Conservation (phyloP, 2,888 invertebrate species). For the Plagiodera versicolora region DNA sequence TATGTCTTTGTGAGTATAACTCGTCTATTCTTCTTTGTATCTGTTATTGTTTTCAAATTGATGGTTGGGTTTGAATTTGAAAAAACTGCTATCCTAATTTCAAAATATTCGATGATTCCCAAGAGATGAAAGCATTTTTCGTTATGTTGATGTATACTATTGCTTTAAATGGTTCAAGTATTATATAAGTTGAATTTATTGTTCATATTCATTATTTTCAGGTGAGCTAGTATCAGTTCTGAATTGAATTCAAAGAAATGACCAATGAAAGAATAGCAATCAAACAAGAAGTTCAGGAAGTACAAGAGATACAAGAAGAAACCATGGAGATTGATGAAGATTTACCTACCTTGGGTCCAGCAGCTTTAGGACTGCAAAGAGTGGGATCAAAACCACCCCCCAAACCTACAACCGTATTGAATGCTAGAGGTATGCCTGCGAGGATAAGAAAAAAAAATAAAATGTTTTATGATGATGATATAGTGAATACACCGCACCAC, state of each 20-base stretch:
- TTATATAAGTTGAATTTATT: neutral
- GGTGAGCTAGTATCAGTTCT: slow-evolving; percentile 60
- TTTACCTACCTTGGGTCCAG: slow-evolving; percentile 74
- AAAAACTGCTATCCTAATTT: slow-evolving; percentile 52
- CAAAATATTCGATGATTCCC: slow-evolving; percentile 45
- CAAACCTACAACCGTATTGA: slow-evolving; percentile 71
- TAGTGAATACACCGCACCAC: slow-evolving; percentile 78
- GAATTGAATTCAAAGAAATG: slow-evolving; percentile 60
- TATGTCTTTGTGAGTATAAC: slow-evolving; percentile 1
- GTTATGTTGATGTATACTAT: slow-evolving; percentile 11
- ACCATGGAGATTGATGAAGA: slow-evolving; percentile 59
- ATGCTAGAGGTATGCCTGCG: slow-evolving; percentile 87
- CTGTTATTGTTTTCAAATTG: slow-evolving; percentile 35
- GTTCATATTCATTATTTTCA: slow-evolving; percentile 41
- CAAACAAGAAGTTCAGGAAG: slow-evolving; percentile 60
- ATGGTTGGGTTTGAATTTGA: slow-evolving; percentile 52
- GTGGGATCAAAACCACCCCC: slow-evolving; percentile 78
- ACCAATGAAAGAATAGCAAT: slow-evolving; percentile 48
- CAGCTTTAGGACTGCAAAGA: slow-evolving; percentile 77
- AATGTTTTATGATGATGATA: slow-evolving; percentile 86
- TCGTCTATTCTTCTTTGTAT: slow-evolving; percentile 15
- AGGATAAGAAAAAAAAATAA: slow-evolving; percentile 84
- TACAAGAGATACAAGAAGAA: no score
- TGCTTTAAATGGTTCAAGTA: neutral
- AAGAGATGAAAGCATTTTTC: no score